phyloP scores from a whole-genome alignment of 1,140 invertebrate genomes.

The Apocrypta bakeri region DNA sequence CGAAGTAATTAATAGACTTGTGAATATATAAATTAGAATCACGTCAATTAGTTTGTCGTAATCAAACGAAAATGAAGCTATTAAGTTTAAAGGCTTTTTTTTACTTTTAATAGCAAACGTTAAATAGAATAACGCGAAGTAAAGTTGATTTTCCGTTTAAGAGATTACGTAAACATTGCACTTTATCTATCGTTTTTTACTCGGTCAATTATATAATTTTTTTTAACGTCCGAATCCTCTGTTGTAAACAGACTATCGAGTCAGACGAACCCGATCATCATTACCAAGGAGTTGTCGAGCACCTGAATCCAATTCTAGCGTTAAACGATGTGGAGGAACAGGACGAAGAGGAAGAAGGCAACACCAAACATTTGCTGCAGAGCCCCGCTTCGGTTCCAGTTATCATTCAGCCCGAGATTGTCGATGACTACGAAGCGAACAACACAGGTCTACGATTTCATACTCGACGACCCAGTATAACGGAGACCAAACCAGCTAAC shows the following conservation, averaged over 20 bases:
- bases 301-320: neutral
- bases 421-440: constrained; percentile 52
- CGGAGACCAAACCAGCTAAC: constrained; percentile 49
- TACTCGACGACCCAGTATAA: constrained; percentile 49
- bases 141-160: too few species aligned
- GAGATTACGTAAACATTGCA: neutral
- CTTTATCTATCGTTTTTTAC: neutral
- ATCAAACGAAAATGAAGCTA: neutral
- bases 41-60: neutral
- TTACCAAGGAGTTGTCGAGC: neutral
- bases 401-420: neutral
- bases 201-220: neutral
- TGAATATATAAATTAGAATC: neutral
- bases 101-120: neutral
- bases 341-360: neutral
- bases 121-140: too few species aligned
- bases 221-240: neutral
- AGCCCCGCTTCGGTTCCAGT: neutral
- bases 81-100: neutral
- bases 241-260: neutral
- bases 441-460: constrained; percentile 57
- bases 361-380: neutral
- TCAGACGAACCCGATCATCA: neutral
- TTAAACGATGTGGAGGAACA: neutral
- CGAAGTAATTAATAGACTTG: constrained; percentile 15